Percentiles rank a stretch among this genome's conserved stretches.
Evolutionary conservation across 2,113 vertebrate species (phyloP).

Genomic region (Oxygymnocypris stewartii): DNA sequence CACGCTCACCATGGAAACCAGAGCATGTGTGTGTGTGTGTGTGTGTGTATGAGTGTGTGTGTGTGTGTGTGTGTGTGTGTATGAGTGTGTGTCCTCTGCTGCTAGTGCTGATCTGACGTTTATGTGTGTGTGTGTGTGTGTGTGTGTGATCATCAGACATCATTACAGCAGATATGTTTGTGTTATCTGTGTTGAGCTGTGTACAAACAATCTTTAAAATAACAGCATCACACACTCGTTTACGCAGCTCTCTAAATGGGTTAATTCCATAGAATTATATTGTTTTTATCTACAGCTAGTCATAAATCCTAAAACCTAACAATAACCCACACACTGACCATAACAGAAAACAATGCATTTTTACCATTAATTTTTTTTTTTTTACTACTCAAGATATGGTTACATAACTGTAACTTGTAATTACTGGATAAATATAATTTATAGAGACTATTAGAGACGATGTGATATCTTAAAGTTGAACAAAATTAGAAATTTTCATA

Average conservation of each 20-base stretch:
- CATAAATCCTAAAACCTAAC: neutral
- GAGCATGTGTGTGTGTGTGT: conserved; percentile 11
- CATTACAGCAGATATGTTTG: conserved; percentile 24
- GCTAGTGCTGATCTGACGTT: too few species aligned
- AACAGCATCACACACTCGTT: neutral
- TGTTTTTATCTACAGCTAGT: neutral
- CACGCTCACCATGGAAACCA: conserved; percentile 75
- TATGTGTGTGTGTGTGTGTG: conserved; percentile 23
- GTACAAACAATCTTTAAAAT: neutral
- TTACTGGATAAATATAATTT: too few species aligned
- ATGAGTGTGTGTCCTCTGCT: conserved; percentile 2
- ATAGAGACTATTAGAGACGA: too few species aligned
- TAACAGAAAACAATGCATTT: too few species aligned
- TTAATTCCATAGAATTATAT: neutral
- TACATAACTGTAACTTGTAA: neutral
- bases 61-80: too few species aligned
- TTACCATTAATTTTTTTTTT: too few species aligned
- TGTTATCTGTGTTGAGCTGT: conserved; percentile 20
- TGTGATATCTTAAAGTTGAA: too few species aligned
- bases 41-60: neutral
- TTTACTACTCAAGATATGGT: too few species aligned
- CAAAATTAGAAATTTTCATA: too few species aligned
- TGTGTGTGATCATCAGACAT: neutral
- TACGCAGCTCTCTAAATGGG: neutral
- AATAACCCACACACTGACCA: too few species aligned